Evolutionary conservation across 2,113 vertebrate genomes (phyloP), one percentile per base, ranked within the genome.

Genomic region (Cacatua alba): DNA sequence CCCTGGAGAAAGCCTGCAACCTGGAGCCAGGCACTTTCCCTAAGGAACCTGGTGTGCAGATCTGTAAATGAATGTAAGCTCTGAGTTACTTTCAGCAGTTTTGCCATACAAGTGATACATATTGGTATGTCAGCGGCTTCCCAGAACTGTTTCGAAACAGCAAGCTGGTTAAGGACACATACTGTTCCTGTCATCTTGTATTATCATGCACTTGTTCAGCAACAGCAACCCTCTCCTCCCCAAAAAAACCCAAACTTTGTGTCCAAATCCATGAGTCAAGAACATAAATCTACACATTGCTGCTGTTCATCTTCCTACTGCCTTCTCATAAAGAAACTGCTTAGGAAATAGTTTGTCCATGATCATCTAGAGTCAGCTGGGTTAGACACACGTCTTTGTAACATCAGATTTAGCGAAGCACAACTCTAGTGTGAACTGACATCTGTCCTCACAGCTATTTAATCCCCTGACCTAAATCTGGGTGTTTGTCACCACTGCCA

Each of bases 101-200:
- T 51, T 86, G 37, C 71, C 23, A 4, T 37, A 28, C 20, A 23
- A 82, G 31, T 52, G 35, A 48, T 60, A 64, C 6, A 4, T 68
- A 18, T 5, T 82, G 70, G 26, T 71, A 29, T n/a, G 71, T 88
- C 93, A 84, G 96, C 92, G 92, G 82, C 59, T 96, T 92, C 55
- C 90, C 85, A 90, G 71, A 21, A 37, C 8, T 60, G 33, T 83
- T 96, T 92, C 55, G 82, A 75, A 94, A 83, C 11, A 86, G 71
- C 55, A 77, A 68, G 43, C 23, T 74, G 20, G 55, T 77, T 78
- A 68, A 74, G 43, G 80, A 57, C 14, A 93, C 25, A 29, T 82
- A 48, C 59, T 88, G 35, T 94, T 97, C 51, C 71, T 77, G n/a
- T 77, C 59, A 26, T 67, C 53, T 65, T 81, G 19, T 64, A 39